phyloP scores from a whole-genome alignment of 2,888 invertebrate species.

The Malachius bipustulatus region DNA sequence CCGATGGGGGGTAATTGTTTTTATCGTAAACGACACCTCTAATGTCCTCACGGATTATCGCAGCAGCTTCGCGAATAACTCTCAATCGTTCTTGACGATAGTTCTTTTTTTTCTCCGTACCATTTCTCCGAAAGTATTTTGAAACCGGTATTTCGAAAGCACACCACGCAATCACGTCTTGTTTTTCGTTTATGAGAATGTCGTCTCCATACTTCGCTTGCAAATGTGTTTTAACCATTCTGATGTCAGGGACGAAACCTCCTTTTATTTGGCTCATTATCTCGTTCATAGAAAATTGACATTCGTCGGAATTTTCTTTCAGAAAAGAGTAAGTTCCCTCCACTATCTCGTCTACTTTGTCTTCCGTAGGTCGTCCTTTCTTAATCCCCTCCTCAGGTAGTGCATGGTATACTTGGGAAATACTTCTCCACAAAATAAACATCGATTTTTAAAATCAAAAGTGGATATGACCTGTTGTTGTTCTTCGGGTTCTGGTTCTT shows the following conservation, averaged over 20 bases:
- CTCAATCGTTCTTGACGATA: constrained; percentile 13
- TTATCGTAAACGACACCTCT: constrained; percentile 14
- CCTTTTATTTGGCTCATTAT: not conserved
- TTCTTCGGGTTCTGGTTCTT: too few relatives aligned
- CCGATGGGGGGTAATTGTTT: constrained; percentile 5
- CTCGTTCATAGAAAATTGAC: constrained; percentile 3
- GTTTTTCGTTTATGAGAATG: constrained; percentile 4
- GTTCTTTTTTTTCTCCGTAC: constrained; percentile 6
- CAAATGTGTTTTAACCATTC: constrained; percentile 5
- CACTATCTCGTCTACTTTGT: too few relatives aligned
- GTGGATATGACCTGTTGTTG: too few relatives aligned
- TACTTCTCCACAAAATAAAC: too few relatives aligned
- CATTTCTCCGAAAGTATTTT: too few relatives aligned
- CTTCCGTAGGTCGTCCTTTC: too few relatives aligned
- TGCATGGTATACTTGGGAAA: not conserved
- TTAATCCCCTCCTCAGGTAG: too few relatives aligned
- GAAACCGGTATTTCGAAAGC: constrained; percentile 8
- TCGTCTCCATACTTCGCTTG: constrained; percentile 8
- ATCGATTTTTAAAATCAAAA: too few relatives aligned
- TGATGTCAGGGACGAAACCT: constrained; percentile 3
- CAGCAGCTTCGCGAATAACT: constrained; percentile 13
- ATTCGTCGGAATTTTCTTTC: constrained; percentile 6
- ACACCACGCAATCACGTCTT: constrained; percentile 4
- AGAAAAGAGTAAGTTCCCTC: constrained; percentile 4
- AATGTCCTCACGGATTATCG: constrained; percentile 16